Evolutionary conservation across 2,888 invertebrate species (phyloP), one percentile per base, ranked within the genome.

Genomic region (Spilosoma lubricipeda): DNA sequence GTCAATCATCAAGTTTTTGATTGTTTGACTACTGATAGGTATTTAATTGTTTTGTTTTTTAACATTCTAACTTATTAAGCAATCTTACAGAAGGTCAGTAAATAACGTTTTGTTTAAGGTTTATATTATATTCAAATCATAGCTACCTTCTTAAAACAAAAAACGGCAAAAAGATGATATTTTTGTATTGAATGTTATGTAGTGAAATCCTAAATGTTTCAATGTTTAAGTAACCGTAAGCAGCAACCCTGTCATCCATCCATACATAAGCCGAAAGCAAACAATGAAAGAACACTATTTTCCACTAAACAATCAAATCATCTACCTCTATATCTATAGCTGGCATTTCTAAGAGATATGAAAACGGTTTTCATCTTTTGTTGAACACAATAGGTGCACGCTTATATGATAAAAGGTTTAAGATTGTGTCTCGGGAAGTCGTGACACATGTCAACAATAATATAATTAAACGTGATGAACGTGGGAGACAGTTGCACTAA

Each of bases 391-490:
- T 82, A 65, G 30, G 18, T 18, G 18, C 18, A 30, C 7, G 30
- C 8, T 15, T 63, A 63, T 8, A 30, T 18, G 30, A 63, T 7
- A 30, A 63, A 18, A 63, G 18, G 15, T 63, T 63, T 30, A 63
- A 63, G 30, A 30, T 30, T 63, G 63, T 30, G 63, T 18, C 30
- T 63, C 72, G 73, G 65, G 64, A 30, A 80, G 74, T 85, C 85
- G 85, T 88, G 87, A 85, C 81, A 74, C 76, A 63, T 78, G 79
- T 70, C 75, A 79, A 76, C 79, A 78, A 80, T 77, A n/a, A n/a
- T 4, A 36, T 5, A 36, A 39, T 39, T 75, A 79, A 81, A 70
- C 78, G 76, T 82, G 79, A 77, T 76, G 71, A 82, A 77, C 77
- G 78, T 77, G 74, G 68, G 64, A 68, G 67, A 74, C 78, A 76